Evolutionary conservation across 2,797 vertebrate genomes (phyloP).

Genomic region (Adrianichthys oophorus): DNA sequence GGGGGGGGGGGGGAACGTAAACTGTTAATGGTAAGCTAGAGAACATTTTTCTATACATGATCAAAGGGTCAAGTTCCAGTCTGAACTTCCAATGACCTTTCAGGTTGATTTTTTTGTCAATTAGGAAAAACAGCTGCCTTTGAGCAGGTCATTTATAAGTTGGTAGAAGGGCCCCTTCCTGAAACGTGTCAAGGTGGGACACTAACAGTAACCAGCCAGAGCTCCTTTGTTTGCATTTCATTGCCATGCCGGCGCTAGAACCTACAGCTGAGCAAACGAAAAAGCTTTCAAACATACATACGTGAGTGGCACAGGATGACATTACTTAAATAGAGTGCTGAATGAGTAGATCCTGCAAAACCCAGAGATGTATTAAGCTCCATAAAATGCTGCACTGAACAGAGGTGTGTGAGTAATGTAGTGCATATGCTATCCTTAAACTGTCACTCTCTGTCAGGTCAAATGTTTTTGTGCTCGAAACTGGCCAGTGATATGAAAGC

Average conservation of each 20-base stretch:
- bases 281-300: slow-evolving; percentile 50
- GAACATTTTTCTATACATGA: slow-evolving; percentile 12
- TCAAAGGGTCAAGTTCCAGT: slow-evolving; percentile 10
- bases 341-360: slow-evolving; percentile 26
- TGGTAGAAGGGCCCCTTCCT: slow-evolving; percentile 17
- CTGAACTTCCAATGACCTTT: slow-evolving; percentile 17
- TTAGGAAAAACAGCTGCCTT: slow-evolving; percentile 21
- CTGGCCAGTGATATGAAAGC: neutral
- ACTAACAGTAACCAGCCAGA: slow-evolving; percentile 44
- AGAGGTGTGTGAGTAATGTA: slow-evolving; percentile 1
- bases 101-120: slow-evolving; percentile 14
- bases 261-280: slow-evolving; percentile 75
- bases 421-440: neutral
- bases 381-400: neutral
- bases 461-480: neutral
- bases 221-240: slow-evolving; percentile 59
- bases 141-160: slow-evolving; percentile 5
- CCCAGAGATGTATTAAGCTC: slow-evolving; percentile 2
- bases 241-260: slow-evolving; percentile 55
- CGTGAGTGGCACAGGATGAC: slow-evolving; percentile 34
- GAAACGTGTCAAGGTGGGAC: slow-evolving; percentile 48
- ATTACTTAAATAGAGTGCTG: slow-evolving; percentile 42
- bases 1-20: neutral
- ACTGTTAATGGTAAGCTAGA: neutral
- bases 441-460: slow-evolving; percentile 1